A percentile compares a stretch with the other conserved stretches of the same genome.
phyloP scores from a whole-genome alignment of 1,140 invertebrate genomes.

The Drosophila kikkawai region DNA sequence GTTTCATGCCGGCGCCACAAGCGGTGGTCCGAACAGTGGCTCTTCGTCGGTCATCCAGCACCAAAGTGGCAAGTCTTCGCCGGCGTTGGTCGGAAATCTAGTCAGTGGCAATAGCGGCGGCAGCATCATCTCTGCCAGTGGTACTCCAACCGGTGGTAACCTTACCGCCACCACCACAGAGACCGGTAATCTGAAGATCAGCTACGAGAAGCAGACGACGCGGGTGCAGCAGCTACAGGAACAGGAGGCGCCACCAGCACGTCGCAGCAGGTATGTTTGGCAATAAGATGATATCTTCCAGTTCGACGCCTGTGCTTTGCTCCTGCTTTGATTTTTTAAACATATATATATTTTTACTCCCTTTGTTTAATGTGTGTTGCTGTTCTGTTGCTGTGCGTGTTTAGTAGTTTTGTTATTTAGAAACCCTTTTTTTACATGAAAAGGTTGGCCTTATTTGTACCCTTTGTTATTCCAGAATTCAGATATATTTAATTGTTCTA shows the following conservation, averaged over 20 bases:
- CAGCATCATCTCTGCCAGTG: slow-evolving; percentile 42
- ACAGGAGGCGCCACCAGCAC: slow-evolving; percentile 83
- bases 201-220: slow-evolving; percentile 86
- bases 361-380: slow-evolving; percentile 1
- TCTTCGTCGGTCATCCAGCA: slow-evolving; percentile 65
- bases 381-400: slow-evolving; percentile 27
- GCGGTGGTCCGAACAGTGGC: slow-evolving; percentile 14
- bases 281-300: not conserved
- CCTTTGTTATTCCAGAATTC: too few species aligned
- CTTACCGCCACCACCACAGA: slow-evolving; percentile 82
- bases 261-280: slow-evolving; percentile 83
- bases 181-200: slow-evolving; percentile 85
- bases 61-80: slow-evolving; percentile 79
- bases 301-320: slow-evolving; percentile 23
- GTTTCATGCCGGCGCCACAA: slow-evolving; percentile 24
- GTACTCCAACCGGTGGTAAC: slow-evolving; percentile 29
- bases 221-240: slow-evolving; percentile 79
- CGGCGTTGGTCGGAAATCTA: slow-evolving; percentile 54
- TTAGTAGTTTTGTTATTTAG: slow-evolving; percentile 10
- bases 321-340: slow-evolving; percentile 27
- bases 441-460: not conserved
- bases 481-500: too few species aligned
- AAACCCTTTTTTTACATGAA: not conserved
- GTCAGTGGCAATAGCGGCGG: slow-evolving; percentile 65
- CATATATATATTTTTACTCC: not conserved